Evolutionary conservation across 2,113 vertebrate species (phyloP).

Genomic region (Microcebus jonahi): DNA sequence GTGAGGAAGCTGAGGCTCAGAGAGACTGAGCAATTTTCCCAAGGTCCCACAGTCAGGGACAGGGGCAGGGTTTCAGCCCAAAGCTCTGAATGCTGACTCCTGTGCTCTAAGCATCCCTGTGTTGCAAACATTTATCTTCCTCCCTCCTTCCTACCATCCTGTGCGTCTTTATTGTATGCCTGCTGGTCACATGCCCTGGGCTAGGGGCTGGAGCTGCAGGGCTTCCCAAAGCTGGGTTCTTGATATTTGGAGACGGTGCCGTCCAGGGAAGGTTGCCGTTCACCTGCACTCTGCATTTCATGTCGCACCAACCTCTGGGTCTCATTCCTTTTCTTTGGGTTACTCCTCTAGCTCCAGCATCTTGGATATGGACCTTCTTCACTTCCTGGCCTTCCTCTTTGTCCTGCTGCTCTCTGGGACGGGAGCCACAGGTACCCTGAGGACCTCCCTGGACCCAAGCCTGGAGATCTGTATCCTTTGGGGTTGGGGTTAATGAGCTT

Average conservation of each 20-base stretch:
- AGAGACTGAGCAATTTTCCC: background rate
- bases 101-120: background rate
- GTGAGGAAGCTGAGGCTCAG: background rate
- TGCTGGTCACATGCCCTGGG: background rate
- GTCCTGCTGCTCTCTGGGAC: constrained; percentile 79
- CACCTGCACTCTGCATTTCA: background rate
- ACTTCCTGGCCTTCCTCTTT: constrained; percentile 85
- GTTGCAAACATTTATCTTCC: background rate
- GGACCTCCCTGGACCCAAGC: constrained; percentile 89
- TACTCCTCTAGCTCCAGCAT: constrained; percentile 44
- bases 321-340: background rate
- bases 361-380: constrained; percentile 87
- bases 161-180: background rate
- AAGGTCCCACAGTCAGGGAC: background rate
- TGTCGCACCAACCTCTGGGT: background rate
- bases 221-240: background rate
- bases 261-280: background rate
- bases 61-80: background rate
- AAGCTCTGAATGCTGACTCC: background rate
- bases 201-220: background rate
- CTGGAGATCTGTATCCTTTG: constrained; percentile 98
- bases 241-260: background rate
- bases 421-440: constrained; percentile 83
- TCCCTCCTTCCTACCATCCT: background rate
- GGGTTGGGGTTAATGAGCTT: background rate